A percentile compares a stretch with the other conserved stretches of the same genome.
Evolutionary conservation across 2,113 vertebrate species (phyloP).

Genomic region (Copsychus sechellarum): DNA sequence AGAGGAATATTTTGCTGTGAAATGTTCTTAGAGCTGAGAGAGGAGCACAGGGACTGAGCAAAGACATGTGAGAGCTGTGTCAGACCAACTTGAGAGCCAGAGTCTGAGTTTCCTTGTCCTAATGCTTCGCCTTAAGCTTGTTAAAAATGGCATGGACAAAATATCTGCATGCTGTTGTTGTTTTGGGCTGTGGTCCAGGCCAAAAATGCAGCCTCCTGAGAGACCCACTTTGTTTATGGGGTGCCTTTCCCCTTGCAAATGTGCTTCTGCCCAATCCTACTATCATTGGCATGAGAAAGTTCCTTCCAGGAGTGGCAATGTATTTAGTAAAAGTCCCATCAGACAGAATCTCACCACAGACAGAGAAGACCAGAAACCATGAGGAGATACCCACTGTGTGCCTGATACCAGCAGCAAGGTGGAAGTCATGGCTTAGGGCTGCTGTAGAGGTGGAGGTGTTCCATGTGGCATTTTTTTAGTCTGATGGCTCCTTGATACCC

Average conservation of each 20-base stretch:
- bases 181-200: accelerated
- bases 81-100: neutral
- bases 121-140: neutral
- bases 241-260: neutral
- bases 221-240: neutral
- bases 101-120: neutral
- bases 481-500: neutral
- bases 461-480: neutral
- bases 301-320: neutral
- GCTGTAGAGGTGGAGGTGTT: neutral
- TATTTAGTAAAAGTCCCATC: neutral
- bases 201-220: neutral
- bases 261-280: neutral
- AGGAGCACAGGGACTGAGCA: neutral
- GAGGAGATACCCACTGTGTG: neutral
- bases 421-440: neutral
- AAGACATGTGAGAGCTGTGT: neutral
- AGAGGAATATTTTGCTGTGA: neutral
- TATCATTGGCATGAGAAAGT: neutral
- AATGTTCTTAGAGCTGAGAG: neutral
- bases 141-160: neutral
- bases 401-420: neutral
- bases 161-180: neutral
- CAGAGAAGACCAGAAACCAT: neutral
- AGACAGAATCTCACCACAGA: neutral